Conservation (phyloP, 2,888 invertebrate genomes). For the Eupithecia subfuscata region DNA sequence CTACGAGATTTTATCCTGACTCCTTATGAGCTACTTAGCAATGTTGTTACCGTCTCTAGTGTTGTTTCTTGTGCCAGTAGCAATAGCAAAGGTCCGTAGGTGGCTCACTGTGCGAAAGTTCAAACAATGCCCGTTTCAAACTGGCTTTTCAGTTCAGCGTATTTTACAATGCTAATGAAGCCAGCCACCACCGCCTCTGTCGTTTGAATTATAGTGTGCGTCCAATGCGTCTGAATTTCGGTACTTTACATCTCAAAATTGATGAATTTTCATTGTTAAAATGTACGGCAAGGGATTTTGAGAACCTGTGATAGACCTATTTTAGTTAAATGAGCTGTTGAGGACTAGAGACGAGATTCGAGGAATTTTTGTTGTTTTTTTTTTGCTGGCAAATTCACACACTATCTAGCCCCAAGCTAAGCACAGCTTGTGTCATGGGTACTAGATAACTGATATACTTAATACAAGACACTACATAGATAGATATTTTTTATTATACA, state of each 20-base stretch:
- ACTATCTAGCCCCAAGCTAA: too few species aligned
- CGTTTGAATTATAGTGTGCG: slow-evolving; percentile 38
- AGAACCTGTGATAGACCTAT: background rate
- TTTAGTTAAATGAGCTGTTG: too few species aligned
- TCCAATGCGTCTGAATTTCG: slow-evolving; percentile 18
- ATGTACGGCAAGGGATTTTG: background rate
- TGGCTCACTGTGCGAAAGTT: slow-evolving; percentile 18
- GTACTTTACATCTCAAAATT: background rate
- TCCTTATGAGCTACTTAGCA: background rate
- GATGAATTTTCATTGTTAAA: background rate
- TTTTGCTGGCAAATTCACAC: too few species aligned
- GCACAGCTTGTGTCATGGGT: too few species aligned
- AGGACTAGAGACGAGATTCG: too few species aligned
- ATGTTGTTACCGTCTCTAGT: background rate
- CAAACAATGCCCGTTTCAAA: slow-evolving; percentile 22
- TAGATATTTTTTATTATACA: too few species aligned
- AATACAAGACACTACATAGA: too few species aligned
- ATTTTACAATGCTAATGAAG: slow-evolving; percentile 42
- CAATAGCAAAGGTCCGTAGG: slow-evolving; percentile 10
- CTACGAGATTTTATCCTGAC: background rate
- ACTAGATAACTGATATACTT: too few species aligned
- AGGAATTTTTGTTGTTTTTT: too few species aligned
- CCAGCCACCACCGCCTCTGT: slow-evolving; percentile 24
- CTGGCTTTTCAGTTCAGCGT: slow-evolving; percentile 29
- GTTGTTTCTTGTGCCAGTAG: background rate